Percentiles rank a stretch among this genome's conserved stretches.
These are phyloP conservation scores for Drosophila mercatorum DNA, from an alignment of 2,888 invertebrate species.

Conservation along the genomic window DNA sequence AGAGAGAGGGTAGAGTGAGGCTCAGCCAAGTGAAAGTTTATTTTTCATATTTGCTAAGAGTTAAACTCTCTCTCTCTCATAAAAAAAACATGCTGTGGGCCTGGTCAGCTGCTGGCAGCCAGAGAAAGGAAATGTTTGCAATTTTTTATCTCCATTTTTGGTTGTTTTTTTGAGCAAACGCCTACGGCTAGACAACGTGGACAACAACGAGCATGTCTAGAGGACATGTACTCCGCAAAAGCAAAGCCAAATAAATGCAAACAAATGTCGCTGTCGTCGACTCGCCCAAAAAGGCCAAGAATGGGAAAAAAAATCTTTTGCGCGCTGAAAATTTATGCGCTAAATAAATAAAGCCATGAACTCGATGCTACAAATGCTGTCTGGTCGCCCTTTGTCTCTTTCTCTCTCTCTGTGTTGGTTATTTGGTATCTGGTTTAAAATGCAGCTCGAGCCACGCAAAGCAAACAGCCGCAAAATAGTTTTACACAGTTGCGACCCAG, in stretches of 20 bases:
- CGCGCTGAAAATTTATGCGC: conserved; percentile 73
- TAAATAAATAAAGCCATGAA: conserved; percentile 78
- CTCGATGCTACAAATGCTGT: conserved; percentile 68
- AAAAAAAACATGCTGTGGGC: not conserved
- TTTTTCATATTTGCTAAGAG: conserved; percentile 18
- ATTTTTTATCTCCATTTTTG: not conserved
- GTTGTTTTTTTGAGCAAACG: conserved; percentile 3
- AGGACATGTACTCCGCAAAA: conserved; percentile 44
- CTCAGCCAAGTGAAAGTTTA: conserved; percentile 13
- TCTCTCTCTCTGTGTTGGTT: not conserved
- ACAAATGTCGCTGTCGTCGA: conserved; percentile 65
- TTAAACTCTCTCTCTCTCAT: not conserved
- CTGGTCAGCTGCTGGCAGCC: conserved; percentile 11
- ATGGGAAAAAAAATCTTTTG: conserved; percentile 46
- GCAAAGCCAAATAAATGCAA: conserved; percentile 73
- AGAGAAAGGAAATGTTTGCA: not conserved
- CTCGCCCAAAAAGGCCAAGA: conserved; percentile 14
- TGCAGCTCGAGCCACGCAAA: conserved; percentile 45
- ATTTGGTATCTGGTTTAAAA: conserved; percentile 36
- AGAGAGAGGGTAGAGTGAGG: not conserved
- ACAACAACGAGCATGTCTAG: conserved; percentile 30
- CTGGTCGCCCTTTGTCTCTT: conserved; percentile 21
- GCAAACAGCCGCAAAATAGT: conserved; percentile 61
- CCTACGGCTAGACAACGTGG: conserved; percentile 48
- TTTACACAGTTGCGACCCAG: conserved; percentile 12